Percentiles rank a stretch among this genome's conserved stretches.
Conservation (phyloP, 2,888 invertebrate species). For the Lysandra bellargus region DNA sequence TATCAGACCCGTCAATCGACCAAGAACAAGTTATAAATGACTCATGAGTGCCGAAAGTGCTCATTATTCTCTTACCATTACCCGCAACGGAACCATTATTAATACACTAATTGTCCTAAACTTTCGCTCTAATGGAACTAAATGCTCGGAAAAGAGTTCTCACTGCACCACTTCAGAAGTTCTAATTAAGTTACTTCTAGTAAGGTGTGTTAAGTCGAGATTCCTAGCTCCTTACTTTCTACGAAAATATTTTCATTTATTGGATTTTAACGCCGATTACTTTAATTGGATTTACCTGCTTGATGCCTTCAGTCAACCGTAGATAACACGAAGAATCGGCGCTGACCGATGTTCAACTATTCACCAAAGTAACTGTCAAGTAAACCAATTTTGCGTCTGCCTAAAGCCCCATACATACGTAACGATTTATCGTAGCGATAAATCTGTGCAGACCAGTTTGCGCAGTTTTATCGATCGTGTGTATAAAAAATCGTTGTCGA, state of each 20-base stretch:
- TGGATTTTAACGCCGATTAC: constrained; percentile 3
- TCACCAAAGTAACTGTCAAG: background rate
- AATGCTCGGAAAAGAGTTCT: background rate
- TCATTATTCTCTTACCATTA: background rate
- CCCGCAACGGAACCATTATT: constrained; percentile 10
- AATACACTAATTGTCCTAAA: constrained; percentile 17
- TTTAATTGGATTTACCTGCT: constrained; percentile 4
- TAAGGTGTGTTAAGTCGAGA: background rate
- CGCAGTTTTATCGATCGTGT: no score
- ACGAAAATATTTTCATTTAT: background rate
- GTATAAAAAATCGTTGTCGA: no score
- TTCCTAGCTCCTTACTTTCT: background rate
- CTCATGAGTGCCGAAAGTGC: constrained; percentile 11
- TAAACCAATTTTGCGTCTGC: background rate
- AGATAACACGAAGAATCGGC: background rate
- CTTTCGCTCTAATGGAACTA: constrained; percentile 7
- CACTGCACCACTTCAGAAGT: background rate
- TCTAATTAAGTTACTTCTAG: background rate
- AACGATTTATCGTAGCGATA: no score
- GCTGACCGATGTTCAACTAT: background rate
- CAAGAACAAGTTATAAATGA: background rate
- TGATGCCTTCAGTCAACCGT: background rate
- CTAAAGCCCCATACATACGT: no score
- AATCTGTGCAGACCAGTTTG: no score
- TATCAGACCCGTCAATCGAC: background rate